These are phyloP conservation scores for Caenorhabditis sp. DNA, from an alignment of 2,888 invertebrate species.

Conservation along the genomic window DNA sequence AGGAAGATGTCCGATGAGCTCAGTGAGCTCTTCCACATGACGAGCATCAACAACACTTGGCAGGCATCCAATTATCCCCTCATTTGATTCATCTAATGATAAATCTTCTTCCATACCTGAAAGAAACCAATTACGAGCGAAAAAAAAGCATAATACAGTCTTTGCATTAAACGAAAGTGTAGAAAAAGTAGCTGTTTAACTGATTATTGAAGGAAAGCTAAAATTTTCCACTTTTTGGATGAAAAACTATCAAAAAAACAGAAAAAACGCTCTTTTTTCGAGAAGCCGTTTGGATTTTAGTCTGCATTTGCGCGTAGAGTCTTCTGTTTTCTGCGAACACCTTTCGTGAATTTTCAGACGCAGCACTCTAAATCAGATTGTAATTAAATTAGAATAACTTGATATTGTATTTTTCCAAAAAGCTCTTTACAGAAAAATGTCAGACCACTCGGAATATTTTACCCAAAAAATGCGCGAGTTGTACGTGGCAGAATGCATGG, in stretches of 20 bases:
- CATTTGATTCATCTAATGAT: slow-evolving; percentile 28
- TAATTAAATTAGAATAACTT: too few relatives aligned
- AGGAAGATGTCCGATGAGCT: slow-evolving; percentile 25
- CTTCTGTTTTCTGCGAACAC: neutral
- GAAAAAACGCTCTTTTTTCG: neutral
- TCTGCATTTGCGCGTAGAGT: slow-evolving; percentile 9
- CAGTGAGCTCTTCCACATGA: slow-evolving; percentile 56
- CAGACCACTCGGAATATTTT: neutral
- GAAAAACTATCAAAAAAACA: neutral
- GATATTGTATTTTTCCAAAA: neutral
- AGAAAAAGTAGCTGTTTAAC: too few relatives aligned
- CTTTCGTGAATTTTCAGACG: neutral
- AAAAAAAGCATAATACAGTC: neutral
- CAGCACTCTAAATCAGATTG: neutral
- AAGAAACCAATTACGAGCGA: too few relatives aligned
- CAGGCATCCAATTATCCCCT: slow-evolving; percentile 64
- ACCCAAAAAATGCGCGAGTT: slow-evolving; percentile 26
- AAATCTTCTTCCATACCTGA: slow-evolving; percentile 38
- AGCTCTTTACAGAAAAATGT: slow-evolving; percentile 9
- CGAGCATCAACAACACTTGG: slow-evolving; percentile 48
- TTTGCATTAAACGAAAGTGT: too few relatives aligned
- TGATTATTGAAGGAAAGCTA: too few relatives aligned
- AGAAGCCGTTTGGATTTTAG: neutral
- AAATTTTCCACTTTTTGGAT: too few relatives aligned
- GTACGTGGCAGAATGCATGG: slow-evolving; percentile 32